Evolutionary conservation across 1,140 invertebrate genomes (phyloP).

Genomic region (Hycleus phaleratus): DNA sequence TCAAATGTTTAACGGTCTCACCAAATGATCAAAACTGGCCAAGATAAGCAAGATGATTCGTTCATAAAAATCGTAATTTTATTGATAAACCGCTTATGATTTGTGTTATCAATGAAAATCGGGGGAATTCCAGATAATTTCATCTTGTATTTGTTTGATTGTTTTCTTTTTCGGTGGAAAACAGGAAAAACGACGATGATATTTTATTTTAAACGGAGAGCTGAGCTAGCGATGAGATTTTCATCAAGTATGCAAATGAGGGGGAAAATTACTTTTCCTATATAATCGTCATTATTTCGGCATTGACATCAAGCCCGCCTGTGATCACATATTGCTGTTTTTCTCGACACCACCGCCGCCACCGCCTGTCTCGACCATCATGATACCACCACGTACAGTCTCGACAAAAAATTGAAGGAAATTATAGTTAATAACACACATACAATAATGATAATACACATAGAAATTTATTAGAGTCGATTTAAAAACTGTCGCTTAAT

Average conservation of each 20-base stretch:
- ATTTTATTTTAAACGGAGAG: not conserved
- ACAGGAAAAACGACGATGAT: not conserved
- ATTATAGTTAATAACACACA: too few species aligned
- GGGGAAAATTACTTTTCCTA: conserved; percentile 45
- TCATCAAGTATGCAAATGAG: conserved; percentile 45
- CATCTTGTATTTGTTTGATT: not conserved
- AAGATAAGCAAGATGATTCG: conserved; percentile 4
- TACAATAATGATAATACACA: too few species aligned
- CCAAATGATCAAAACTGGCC: not conserved
- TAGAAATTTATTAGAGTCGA: too few species aligned
- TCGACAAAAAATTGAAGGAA: not conserved
- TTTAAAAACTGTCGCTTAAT: too few species aligned
- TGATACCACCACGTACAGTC: conserved; percentile 12
- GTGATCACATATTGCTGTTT: conserved; percentile 40
- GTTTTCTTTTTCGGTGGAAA: not conserved
- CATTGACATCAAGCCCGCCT: conserved; percentile 40
- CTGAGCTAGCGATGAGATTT: conserved; percentile 36
- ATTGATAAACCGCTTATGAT: conserved; percentile 11
- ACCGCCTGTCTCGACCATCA: conserved; percentile 11
- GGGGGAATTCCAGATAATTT: not conserved
- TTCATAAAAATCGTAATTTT: conserved; percentile 26
- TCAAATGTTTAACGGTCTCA: not conserved
- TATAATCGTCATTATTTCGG: conserved; percentile 44
- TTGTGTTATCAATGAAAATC: too few species aligned
- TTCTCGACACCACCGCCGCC: conserved; percentile 18